These are phyloP conservation scores for Rotaria socialis DNA, from an alignment of 2,888 invertebrate genomes.

Conservation along the genomic window DNA sequence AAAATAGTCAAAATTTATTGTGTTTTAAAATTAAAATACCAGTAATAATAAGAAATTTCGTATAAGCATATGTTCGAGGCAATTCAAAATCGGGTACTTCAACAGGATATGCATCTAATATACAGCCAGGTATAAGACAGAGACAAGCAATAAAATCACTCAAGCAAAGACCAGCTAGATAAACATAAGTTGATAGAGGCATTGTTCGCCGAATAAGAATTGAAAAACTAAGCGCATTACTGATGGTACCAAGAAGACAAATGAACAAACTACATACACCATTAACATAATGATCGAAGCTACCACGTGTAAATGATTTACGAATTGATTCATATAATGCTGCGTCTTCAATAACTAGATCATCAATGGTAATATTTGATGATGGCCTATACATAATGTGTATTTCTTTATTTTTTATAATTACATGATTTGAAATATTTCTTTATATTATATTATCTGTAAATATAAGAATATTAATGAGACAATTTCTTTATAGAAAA, in stretches of 20 bases:
- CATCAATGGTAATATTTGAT: background rate
- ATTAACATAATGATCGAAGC: slow-evolving; percentile 33
- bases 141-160: slow-evolving; percentile 4
- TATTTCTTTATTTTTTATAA: no score
- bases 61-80: background rate
- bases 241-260: background rate
- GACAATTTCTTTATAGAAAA: no score
- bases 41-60: background rate
- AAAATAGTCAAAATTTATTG: no score
- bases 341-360: background rate
- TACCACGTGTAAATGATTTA: background rate
- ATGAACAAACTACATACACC: slow-evolving; percentile 1
- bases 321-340: background rate
- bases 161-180: slow-evolving; percentile 23
- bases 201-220: background rate
- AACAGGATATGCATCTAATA: slow-evolving; percentile 1
- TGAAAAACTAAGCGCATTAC: slow-evolving; percentile 30
- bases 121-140: background rate
- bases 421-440: no score
- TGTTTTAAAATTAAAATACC: background rate
- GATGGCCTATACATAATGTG: background rate
- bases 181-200: slow-evolving; percentile 24
- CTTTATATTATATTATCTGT: no score
- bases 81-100: background rate
- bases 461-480: no score